Evolutionary conservation across 2,113 vertebrate species (phyloP).

Genomic region (Rynchops niger): DNA sequence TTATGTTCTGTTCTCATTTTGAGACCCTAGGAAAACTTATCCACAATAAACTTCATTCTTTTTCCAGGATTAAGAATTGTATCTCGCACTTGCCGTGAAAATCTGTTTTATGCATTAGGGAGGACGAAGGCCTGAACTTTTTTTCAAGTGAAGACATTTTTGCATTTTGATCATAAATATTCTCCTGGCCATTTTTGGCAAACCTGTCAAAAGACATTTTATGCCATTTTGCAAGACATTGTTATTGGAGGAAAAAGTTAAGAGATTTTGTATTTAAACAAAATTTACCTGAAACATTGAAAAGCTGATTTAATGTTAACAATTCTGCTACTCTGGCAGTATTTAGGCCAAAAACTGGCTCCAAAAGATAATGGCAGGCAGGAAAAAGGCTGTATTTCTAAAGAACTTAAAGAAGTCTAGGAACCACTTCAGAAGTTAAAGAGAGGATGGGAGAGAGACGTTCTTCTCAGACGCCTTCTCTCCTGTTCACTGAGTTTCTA

Average conservation of each 20-base stretch:
- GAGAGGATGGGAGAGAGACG: neutral
- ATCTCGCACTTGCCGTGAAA: neutral
- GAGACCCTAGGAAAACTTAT: neutral
- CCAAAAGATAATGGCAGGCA: slow-evolving; percentile 36
- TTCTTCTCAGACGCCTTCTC: neutral
- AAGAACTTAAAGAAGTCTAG: neutral
- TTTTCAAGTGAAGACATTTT: slow-evolving; percentile 20
- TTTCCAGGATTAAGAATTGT: neutral
- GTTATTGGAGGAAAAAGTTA: neutral
- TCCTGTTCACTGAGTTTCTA: neutral
- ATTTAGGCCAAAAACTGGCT: slow-evolving; percentile 10
- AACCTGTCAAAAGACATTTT: slow-evolving; percentile 17
- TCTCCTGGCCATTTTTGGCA: slow-evolving; percentile 11
- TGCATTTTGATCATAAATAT: slow-evolving; percentile 43
- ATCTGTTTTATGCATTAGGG: slow-evolving; percentile 37
- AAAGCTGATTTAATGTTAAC: slow-evolving; percentile 34
- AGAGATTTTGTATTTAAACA: slow-evolving; percentile 16
- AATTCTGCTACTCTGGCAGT: neutral
- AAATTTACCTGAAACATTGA: neutral
- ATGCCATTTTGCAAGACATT: neutral
- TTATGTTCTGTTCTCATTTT: neutral
- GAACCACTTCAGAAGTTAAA: neutral
- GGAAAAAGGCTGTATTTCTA: neutral
- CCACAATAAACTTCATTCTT: neutral
- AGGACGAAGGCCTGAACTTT: neutral